Conservation (phyloP, 2,888 invertebrate genomes). For the Lasioglossum lativentre region DNA sequence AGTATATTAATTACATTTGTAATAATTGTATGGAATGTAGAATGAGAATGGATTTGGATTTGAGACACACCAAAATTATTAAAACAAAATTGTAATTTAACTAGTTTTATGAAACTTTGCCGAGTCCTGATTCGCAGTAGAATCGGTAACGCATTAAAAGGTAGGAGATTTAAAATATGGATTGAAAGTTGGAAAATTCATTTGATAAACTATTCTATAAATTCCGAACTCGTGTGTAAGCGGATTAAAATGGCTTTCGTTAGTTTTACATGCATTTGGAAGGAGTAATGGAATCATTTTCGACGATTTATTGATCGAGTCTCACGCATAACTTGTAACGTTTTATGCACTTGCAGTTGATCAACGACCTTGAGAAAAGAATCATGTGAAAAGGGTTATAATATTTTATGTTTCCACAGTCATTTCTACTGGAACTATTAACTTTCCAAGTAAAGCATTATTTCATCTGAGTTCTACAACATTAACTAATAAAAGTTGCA, state of each 20-base stretch:
- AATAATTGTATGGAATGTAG: neutral
- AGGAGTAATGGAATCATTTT: neutral
- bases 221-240: neutral
- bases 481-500: neutral
- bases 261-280: neutral
- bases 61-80: neutral
- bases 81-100: neutral
- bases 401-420: neutral
- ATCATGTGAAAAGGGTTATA: neutral
- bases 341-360: neutral
- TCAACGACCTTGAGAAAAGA: neutral
- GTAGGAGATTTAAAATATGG: neutral
- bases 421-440: neutral
- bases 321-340: neutral
- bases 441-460: neutral
- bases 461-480: neutral
- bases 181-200: constrained; percentile 2
- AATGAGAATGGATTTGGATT: neutral
- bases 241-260: neutral
- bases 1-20: neutral
- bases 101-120: neutral
- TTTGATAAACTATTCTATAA: neutral
- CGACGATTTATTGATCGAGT: neutral
- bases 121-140: neutral
- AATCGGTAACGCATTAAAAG: neutral